A percentile compares a stretch with the other conserved stretches of the same genome.
These are phyloP conservation scores for Pinna nobilis DNA, from an alignment of 1,140 invertebrate genomes.

Conservation along the genomic window DNA sequence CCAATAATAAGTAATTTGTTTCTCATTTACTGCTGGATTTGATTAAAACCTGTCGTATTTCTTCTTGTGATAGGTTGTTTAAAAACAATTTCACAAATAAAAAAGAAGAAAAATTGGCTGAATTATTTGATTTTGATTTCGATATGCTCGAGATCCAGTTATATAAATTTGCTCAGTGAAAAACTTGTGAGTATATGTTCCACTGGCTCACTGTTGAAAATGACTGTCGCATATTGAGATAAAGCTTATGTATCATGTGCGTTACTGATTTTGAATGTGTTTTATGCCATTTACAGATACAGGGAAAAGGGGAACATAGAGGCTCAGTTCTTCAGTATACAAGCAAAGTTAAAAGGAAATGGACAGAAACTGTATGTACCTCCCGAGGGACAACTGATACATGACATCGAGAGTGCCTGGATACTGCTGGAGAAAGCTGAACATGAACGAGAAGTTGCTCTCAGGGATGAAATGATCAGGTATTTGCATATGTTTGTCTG, in stretches of 20 bases:
- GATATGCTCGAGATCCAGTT: not conserved
- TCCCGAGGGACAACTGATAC: constrained; percentile 87
- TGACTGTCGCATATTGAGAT: no score
- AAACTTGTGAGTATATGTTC: no score
- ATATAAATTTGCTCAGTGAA: no score
- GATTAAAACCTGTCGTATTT: no score
- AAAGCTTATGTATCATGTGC: no score
- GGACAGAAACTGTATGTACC: constrained; percentile 92
- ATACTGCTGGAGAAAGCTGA: constrained; percentile 94
- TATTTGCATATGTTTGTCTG: constrained; percentile 25
- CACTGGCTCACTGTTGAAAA: no score
- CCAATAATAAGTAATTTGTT: no score
- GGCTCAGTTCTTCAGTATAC: constrained; percentile 96
- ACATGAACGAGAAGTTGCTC: constrained; percentile 92
- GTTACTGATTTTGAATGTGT: no score
- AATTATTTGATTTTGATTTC: not conserved
- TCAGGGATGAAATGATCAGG: constrained; percentile 92
- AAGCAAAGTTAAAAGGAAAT: constrained; percentile 95
- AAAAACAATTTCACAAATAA: no score
- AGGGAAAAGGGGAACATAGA: constrained; percentile 98
- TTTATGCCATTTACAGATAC: constrained; percentile 84
- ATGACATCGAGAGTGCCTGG: constrained; percentile 96
- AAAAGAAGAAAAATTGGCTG: not conserved
- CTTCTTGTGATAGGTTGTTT: no score
- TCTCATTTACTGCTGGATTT: no score